A percentile compares a stretch with the other conserved stretches of the same genome.
Evolutionary conservation across 2,113 vertebrate genomes (phyloP).

Genomic region (Sardina pilchardus): DNA sequence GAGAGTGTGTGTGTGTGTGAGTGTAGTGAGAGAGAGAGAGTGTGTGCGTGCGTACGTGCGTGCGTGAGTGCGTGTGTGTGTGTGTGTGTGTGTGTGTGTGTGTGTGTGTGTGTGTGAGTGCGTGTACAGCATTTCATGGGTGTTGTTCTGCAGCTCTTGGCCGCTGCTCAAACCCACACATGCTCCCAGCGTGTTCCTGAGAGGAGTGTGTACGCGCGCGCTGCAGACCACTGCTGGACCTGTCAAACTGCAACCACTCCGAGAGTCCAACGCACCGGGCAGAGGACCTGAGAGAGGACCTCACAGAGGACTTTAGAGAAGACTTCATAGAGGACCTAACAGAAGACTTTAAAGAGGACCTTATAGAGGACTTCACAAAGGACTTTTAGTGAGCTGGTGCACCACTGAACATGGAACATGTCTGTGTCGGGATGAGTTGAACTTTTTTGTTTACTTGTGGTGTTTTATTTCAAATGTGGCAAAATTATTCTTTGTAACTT

Average conservation of each 20-base stretch:
- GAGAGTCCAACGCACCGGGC: not conserved
- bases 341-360: not conserved
- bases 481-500: not conserved
- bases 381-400: too few relatives aligned
- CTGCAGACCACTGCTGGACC: not conserved
- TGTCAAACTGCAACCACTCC: not conserved
- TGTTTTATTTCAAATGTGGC: not conserved
- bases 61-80: not conserved
- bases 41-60: not conserved
- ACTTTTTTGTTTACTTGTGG: not conserved
- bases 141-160: not conserved
- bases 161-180: not conserved
- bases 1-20: too few relatives aligned
- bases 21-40: too few relatives aligned
- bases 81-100: not conserved
- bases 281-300: not conserved
- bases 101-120: not conserved
- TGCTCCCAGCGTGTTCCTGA: not conserved
- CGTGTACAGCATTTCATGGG: not conserved
- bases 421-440: not conserved
- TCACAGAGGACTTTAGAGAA: not conserved
- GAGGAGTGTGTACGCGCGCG: not conserved
- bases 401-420: too few relatives aligned
- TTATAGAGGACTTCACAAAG: not conserved
- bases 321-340: not conserved